Evolutionary conservation across 2,888 invertebrate species (phyloP).

Genomic region (Cephus pygmeus): DNA sequence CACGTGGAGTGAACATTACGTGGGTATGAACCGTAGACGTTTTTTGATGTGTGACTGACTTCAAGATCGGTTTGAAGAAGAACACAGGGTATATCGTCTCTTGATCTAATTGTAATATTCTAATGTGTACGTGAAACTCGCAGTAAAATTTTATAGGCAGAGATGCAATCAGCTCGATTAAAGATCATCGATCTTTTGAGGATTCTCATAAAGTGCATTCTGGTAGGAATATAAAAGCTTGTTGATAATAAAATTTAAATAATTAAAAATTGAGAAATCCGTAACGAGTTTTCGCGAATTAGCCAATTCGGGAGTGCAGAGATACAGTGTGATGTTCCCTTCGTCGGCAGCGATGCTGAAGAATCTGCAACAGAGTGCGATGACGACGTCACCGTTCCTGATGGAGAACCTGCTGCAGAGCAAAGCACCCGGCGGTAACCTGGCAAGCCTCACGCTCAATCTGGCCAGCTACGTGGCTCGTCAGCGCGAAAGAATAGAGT

Average conservation of each 20-base stretch:
- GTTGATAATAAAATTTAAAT: neutral
- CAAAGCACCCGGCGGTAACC: slow-evolving; percentile 67
- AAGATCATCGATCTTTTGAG: neutral
- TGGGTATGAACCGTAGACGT: neutral
- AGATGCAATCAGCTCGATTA: neutral
- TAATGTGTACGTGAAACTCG: neutral
- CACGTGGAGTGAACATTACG: neutral
- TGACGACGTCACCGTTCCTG: slow-evolving; percentile 72
- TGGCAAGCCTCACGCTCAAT: slow-evolving; percentile 70
- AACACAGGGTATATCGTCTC: neutral
- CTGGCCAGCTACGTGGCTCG: slow-evolving; percentile 63
- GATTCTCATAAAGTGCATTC: neutral
- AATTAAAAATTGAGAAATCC: neutral
- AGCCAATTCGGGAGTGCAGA: neutral
- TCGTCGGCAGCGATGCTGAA: slow-evolving; percentile 64
- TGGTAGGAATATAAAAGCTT: neutral
- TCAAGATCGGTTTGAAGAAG: neutral
- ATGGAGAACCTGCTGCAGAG: slow-evolving; percentile 74
- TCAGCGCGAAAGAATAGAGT: slow-evolving; percentile 56
- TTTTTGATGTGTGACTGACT: neutral
- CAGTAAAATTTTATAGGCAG: neutral
- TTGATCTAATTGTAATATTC: neutral
- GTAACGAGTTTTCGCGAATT: neutral
- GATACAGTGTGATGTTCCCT: slow-evolving; percentile 54
- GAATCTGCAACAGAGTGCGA: slow-evolving; percentile 64